Base-by-base conservation (phyloP, 37 sponge, comb jelly and placozoan species). In the Petrosia ficiformis region DNA sequence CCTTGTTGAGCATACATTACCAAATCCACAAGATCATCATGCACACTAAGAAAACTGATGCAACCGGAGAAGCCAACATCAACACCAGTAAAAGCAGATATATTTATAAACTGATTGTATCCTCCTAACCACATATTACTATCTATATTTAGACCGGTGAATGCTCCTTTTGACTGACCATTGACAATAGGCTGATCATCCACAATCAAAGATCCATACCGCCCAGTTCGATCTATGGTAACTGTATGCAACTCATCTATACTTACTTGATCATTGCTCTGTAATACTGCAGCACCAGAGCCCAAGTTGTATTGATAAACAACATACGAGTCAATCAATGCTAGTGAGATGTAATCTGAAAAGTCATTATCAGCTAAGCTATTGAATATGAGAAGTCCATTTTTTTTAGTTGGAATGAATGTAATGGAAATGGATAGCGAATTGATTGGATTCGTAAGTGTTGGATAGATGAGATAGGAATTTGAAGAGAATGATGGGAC, bases 361-460 rank as follows among this genome's bases (percentile, higher is more conserved):
- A 71, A 78, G 11, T 67, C 83, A 30, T 1, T 64, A 1, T 67
- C 56, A 21, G 83, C 39, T 30, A 25, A n/a, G 29, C 83, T 73
- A 43, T 68, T 67, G 70, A 81, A 87, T 34, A 87, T 43, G 48
- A 87, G 28, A 37, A 82, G 74, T 1, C 88, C 88, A 73, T 72
- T 28, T 21, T 19, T 25, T n/a, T 68, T 34, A 35, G 41, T 30
- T 1, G 83, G 88, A 39, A 41, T 72, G 58, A 87, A 36, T 19
- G 77, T 81, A 42, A 81, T 24, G 19, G 87, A 70, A 48, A 81
- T 70, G 19, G 61, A 74, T 33, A 79, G 57, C 2, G 75, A 37
- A 26, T 40, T 39, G 42, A 41, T 54, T 24, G 30, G 32, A 43
- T 68, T 59, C 14, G 54, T 48, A 39, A 82, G 59, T 33, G 82